Conservation (phyloP, 2,797 vertebrate genomes). For the Neosilurus hyrtlii region DNA sequence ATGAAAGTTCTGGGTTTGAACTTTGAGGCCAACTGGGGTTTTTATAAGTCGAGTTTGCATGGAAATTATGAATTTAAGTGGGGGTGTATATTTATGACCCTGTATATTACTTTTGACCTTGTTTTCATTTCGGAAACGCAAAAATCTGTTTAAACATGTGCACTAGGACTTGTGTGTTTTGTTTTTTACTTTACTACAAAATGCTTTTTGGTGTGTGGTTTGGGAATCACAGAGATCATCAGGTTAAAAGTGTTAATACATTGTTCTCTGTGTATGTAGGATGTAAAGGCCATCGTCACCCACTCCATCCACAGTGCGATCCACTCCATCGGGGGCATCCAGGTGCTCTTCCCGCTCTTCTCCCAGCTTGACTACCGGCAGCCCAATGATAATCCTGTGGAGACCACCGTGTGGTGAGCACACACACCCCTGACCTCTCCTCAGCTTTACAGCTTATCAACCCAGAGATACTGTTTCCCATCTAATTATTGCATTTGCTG, state of each 20-base stretch:
- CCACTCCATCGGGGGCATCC: conserved; percentile 94
- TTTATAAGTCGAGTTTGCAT: too few relatives aligned
- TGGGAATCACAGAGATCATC: neutral
- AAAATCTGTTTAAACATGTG: too few relatives aligned
- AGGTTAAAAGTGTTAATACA: neutral
- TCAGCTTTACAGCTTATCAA: neutral
- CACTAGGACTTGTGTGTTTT: too few relatives aligned
- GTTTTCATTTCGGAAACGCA: too few relatives aligned
- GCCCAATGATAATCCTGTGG: conserved; percentile 80
- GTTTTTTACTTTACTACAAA: too few relatives aligned
- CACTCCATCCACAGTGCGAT: conserved; percentile 96
- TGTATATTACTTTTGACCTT: too few relatives aligned
- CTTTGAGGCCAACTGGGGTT: too few relatives aligned
- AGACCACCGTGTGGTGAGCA: conserved; percentile 87
- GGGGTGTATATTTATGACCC: too few relatives aligned
- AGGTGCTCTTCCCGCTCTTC: conserved; percentile 95
- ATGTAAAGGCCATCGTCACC: conserved; percentile 93
- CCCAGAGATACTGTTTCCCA: neutral
- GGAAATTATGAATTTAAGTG: too few relatives aligned
- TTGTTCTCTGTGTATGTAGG: conserved; percentile 69
- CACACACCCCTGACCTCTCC: conserved; percentile 3
- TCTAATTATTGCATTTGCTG: too few relatives aligned
- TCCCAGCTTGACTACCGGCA: conserved; percentile 90
- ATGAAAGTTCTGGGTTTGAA: too few relatives aligned
- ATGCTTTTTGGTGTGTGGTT: neutral